Evolutionary conservation across 2,113 vertebrate species (phyloP).

Genomic region (Marmota monax): DNA sequence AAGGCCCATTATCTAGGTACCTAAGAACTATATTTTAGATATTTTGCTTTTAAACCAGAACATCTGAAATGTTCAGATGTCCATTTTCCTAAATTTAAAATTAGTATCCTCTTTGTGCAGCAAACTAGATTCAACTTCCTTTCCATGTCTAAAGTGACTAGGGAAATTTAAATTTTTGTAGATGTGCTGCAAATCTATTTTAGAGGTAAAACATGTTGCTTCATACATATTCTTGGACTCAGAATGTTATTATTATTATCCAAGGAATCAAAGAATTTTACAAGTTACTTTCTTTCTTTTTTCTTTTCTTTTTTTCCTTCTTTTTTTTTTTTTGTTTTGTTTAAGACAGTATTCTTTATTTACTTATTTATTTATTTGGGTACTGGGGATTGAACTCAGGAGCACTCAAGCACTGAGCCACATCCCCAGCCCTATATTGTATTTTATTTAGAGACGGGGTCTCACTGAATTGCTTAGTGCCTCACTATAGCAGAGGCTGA

Average conservation of each 20-base stretch:
- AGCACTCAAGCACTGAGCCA: too few relatives aligned
- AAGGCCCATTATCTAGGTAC: background rate
- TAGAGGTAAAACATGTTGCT: background rate
- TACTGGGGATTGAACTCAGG: too few relatives aligned
- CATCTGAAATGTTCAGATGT: background rate
- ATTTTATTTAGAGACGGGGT: too few relatives aligned
- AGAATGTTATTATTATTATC: background rate
- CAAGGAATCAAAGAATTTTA: slow-evolving; percentile 6
- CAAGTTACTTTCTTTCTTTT: background rate
- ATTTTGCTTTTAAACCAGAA: background rate
- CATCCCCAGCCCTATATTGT: too few relatives aligned
- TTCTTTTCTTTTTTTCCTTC: too few relatives aligned
- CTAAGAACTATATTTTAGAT: background rate
- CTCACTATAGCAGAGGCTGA: too few relatives aligned
- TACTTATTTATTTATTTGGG: too few relatives aligned
- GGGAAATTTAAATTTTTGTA: background rate
- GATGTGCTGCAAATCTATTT: background rate
- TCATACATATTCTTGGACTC: background rate
- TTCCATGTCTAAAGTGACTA: background rate
- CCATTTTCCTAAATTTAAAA: slow-evolving; percentile 10
- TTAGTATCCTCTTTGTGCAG: background rate
- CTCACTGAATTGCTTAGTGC: too few relatives aligned
- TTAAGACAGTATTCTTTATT: too few relatives aligned
- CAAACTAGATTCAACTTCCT: background rate
- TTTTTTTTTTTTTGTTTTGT: too few relatives aligned